A percentile compares a stretch with the other conserved stretches of the same genome.
phyloP scores from a whole-genome alignment of 53 echinoderm and acorn worm genomes.

The Actinopyga echinites region DNA sequence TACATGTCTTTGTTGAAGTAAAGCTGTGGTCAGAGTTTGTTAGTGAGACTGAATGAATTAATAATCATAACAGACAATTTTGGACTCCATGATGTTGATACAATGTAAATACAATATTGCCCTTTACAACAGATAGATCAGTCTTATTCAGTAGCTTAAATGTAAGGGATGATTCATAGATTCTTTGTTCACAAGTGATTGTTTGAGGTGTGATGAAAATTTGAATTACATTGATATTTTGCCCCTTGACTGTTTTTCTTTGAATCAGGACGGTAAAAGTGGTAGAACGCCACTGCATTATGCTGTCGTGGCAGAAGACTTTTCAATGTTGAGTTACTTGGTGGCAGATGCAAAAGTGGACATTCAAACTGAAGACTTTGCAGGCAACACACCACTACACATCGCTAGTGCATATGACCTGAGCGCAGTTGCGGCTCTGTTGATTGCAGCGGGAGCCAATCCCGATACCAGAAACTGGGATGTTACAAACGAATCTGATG shows the following conservation, averaged over 20 bases:
- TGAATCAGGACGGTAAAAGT: slow-evolving; percentile 83
- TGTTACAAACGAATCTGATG: slow-evolving; percentile 44
- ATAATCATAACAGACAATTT: too few species aligned
- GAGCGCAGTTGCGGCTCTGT: slow-evolving; percentile 82
- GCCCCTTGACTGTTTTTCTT: not conserved
- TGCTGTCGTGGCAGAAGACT: slow-evolving; percentile 80
- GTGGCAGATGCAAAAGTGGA: slow-evolving; percentile 82
- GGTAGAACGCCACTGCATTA: slow-evolving; percentile 85
- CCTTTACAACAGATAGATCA: too few species aligned
- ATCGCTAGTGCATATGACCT: slow-evolving; percentile 81
- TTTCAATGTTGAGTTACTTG: slow-evolving; percentile 83
- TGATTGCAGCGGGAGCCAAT: slow-evolving; percentile 85
- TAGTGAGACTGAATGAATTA: too few species aligned
- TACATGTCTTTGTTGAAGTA: too few species aligned
- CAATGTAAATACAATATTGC: too few species aligned
- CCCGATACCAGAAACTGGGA: slow-evolving; percentile 69
- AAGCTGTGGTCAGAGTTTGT: too few species aligned
- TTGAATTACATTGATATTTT: too few species aligned
- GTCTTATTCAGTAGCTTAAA: too few species aligned
- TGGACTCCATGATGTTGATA: too few species aligned
- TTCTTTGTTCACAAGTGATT: too few species aligned
- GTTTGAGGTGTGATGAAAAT: too few species aligned
- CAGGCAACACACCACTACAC: slow-evolving; percentile 88
- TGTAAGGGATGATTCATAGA: too few species aligned
- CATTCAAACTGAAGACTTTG: slow-evolving; percentile 72